Conservation (phyloP, 1,140 invertebrate genomes). For the Drosophila ficusphila region DNA sequence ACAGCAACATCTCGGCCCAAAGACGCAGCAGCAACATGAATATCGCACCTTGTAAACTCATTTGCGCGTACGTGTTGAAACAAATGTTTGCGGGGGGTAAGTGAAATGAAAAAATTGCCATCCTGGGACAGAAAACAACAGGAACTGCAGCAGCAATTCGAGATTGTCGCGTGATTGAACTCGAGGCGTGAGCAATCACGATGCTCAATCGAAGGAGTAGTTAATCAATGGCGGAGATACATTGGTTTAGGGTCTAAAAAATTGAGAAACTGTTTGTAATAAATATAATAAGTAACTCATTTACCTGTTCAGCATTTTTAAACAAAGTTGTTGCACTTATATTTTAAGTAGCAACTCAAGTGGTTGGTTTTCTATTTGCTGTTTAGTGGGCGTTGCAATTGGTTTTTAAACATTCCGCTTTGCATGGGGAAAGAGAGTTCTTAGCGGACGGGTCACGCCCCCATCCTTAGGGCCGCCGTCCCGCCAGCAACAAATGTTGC, state of each 20-base stretch:
- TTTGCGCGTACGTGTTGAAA: constrained; percentile 84
- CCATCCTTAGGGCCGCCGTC: constrained; percentile 25
- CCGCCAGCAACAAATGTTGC: constrained; percentile 75
- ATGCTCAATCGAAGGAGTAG: not conserved
- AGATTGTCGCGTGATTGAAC: constrained; percentile 19
- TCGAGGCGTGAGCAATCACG: constrained; percentile 17
- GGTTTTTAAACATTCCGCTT: constrained; percentile 5
- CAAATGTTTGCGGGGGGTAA: constrained; percentile 83
- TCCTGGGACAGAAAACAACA: constrained; percentile 37
- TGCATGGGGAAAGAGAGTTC: not conserved
- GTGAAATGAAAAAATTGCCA: constrained; percentile 38
- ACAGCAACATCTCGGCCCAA: constrained; percentile 40
- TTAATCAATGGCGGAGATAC: not conserved
- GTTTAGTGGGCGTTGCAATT: constrained; percentile 3
- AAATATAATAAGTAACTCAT: no score
- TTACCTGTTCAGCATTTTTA: no score
- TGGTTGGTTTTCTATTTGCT: not conserved
- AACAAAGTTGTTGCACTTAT: not conserved
- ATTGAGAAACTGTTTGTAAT: no score
- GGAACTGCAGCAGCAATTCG: constrained; percentile 31
- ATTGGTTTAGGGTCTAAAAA: no score
- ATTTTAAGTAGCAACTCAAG: not conserved
- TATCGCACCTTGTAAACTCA: constrained; percentile 84
- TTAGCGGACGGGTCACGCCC: constrained; percentile 25
- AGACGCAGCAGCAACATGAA: constrained; percentile 70